phyloP scores from a whole-genome alignment of 2,113 vertebrate genomes.

The Oplegnathus fasciatus region DNA sequence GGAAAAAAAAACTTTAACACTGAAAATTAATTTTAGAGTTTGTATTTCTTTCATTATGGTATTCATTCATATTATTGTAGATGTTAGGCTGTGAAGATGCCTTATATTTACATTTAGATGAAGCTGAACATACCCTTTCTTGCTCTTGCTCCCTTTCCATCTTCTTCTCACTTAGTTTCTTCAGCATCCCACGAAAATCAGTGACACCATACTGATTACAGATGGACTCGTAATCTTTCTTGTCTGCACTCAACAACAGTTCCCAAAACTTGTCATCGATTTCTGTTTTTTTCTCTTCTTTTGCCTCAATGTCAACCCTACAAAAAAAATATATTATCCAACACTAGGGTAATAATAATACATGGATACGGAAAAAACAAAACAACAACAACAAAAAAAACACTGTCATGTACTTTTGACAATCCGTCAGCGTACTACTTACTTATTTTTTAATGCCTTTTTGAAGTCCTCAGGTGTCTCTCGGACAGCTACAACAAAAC shows the following conservation, averaged over 20 bases:
- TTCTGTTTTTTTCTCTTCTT: conserved; percentile 66
- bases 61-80: neutral
- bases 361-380: neutral
- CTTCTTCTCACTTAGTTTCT: conserved; percentile 87
- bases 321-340: neutral
- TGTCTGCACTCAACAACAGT: conserved; percentile 87
- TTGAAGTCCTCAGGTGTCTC: conserved; percentile 78
- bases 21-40: neutral
- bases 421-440: conserved; percentile 24
- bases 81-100: neutral
- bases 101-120: neutral
- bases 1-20: neutral
- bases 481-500: conserved; percentile 67
- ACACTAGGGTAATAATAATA: neutral
- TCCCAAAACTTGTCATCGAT: conserved; percentile 88
- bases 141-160: conserved; percentile 83
- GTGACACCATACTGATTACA: conserved; percentile 88
- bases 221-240: conserved; percentile 90
- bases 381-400: neutral
- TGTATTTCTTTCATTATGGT: neutral
- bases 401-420: neutral
- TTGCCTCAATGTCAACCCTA: conserved; percentile 57
- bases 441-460: conserved; percentile 73
- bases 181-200: conserved; percentile 91
- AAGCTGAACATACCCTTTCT: conserved; percentile 78